These are phyloP conservation scores for Adelphocoris suturalis DNA, from an alignment of 2,888 invertebrate species.

Conservation along the genomic window DNA sequence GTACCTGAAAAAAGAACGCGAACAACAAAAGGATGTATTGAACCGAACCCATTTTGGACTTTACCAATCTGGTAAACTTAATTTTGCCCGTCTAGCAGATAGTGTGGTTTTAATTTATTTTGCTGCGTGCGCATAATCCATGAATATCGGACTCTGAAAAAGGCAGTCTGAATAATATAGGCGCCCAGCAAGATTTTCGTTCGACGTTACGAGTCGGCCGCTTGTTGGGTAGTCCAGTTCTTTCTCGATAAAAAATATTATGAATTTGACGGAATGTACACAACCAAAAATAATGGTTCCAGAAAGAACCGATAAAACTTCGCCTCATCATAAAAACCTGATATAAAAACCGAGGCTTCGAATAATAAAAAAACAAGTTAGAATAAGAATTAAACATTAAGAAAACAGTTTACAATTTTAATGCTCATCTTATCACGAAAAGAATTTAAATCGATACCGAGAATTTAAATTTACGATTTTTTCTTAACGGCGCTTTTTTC, in stretches of 20 bases:
- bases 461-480: constrained; percentile 25
- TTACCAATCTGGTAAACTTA: no score
- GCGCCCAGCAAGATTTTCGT: no score
- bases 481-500: neutral
- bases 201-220: no score
- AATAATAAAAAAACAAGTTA: neutral
- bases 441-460: neutral
- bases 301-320: constrained; percentile 10
- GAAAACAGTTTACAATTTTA: constrained; percentile 1
- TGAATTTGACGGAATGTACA: neutral
- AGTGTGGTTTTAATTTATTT: no score
- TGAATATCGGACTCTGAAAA: no score
- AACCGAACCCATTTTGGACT: no score
- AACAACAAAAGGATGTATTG: no score
- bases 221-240: no score
- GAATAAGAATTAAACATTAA: neutral
- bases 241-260: neutral
- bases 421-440: neutral
- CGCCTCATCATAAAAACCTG: neutral
- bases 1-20: no score
- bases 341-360: neutral
- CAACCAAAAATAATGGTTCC: constrained; percentile 10
- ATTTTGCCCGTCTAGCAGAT: no score
- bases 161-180: no score
- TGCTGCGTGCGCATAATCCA: no score